phyloP scores from a whole-genome alignment of 2,797 vertebrate species.

The Lepidocolaptes lacrymiger region DNA sequence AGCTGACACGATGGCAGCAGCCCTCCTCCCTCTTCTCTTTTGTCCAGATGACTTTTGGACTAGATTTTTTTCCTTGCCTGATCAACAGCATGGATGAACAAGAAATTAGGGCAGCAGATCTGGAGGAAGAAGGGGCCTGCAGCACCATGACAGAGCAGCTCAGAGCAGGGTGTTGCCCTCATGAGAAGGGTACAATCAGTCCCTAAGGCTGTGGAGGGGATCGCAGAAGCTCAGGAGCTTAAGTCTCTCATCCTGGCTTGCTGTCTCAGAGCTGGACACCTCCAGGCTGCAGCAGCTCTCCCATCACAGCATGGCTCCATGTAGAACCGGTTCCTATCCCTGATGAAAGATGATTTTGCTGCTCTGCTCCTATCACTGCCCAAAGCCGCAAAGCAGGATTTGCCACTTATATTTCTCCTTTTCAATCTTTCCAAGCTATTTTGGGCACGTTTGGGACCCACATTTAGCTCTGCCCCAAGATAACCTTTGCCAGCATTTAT shows the following conservation, averaged over 20 bases:
- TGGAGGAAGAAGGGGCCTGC: neutral
- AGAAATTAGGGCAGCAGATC: neutral
- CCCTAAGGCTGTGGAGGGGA: neutral
- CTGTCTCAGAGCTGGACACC: neutral
- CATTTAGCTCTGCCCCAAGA: conserved; percentile 22
- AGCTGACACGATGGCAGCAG: fast-evolving
- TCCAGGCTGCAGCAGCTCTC: neutral
- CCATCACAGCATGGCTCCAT: fast-evolving
- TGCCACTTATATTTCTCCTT: neutral
- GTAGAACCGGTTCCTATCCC: neutral
- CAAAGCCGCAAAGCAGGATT: neutral
- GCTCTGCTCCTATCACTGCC: neutral
- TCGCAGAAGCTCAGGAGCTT: neutral
- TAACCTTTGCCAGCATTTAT: conserved; percentile 3
- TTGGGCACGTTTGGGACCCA: neutral
- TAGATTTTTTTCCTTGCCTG: neutral
- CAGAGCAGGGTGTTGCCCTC: neutral
- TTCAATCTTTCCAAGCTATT: conserved; percentile 30
- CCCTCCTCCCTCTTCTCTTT: neutral
- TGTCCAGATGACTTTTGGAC: neutral
- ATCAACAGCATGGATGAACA: fast-evolving
- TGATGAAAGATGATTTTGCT: neutral
- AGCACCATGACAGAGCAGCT: neutral
- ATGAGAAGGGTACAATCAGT: neutral
- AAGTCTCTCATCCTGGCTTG: neutral